Conservation (phyloP, 2,888 invertebrate genomes). For the Pristionchus japonicus region DNA sequence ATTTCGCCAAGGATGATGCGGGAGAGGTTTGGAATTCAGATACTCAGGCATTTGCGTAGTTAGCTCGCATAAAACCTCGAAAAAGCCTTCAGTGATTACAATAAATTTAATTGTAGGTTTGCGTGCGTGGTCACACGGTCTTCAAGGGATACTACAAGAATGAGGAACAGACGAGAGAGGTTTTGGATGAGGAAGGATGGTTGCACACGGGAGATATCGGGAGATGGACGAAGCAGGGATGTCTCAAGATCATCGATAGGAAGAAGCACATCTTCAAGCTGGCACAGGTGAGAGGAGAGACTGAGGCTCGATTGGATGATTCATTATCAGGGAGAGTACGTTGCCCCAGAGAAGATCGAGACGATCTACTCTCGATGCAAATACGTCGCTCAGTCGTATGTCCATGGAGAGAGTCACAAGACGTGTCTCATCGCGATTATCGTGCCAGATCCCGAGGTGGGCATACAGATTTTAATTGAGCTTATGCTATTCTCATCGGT, state of each 20-base stretch:
- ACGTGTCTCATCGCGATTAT: slow-evolving; percentile 93
- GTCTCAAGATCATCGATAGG: slow-evolving; percentile 94
- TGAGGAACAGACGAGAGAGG: slow-evolving; percentile 89
- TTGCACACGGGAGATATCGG: slow-evolving; percentile 98
- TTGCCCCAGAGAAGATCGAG: slow-evolving; percentile 98
- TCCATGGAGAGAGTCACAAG: slow-evolving; percentile 94
- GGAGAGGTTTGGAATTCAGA: slow-evolving; percentile 65
- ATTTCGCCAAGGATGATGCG: slow-evolving; percentile 73
- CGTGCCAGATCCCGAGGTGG: slow-evolving; percentile 84
- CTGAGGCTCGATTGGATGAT: not conserved
- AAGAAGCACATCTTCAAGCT: slow-evolving; percentile 98
- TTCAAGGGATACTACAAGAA: slow-evolving; percentile 84
- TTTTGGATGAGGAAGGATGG: slow-evolving; percentile 90
- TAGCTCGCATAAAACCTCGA: not conserved
- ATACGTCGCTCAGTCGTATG: slow-evolving; percentile 94
- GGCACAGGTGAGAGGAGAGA: slow-evolving; percentile 80
- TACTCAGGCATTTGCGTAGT: too few species aligned
- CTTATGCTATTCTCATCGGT: not conserved
- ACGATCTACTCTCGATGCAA: slow-evolving; percentile 92
- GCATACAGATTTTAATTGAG: too few species aligned
- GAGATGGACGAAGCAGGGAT: slow-evolving; percentile 91
- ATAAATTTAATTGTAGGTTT: slow-evolving; percentile 50
- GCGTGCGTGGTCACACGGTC: slow-evolving; percentile 65
- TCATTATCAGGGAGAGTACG: slow-evolving; percentile 89
- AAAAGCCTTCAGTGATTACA: not conserved